These are phyloP conservation scores for Morpho helenor DNA, from an alignment of 2,888 invertebrate species.

Conservation along the genomic window DNA sequence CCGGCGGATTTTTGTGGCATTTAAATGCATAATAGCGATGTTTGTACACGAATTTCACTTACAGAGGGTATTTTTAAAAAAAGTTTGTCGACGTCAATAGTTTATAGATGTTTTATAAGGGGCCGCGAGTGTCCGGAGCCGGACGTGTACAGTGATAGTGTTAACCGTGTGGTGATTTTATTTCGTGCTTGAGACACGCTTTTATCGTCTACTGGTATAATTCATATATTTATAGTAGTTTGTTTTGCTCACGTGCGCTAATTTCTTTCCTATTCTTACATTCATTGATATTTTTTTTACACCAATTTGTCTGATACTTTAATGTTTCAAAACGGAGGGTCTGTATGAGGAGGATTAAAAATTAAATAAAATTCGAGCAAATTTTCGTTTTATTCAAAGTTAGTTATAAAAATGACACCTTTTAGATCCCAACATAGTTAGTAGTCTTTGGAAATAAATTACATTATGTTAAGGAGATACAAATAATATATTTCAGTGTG, in stretches of 20 bases:
- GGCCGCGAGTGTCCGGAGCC: constrained; percentile 27
- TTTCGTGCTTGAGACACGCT: constrained; percentile 71
- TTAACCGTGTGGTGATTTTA: constrained; percentile 51
- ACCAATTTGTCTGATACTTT: constrained; percentile 56
- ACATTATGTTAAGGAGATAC: not conserved
- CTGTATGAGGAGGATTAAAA: constrained; percentile 57
- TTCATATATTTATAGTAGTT: constrained; percentile 65
- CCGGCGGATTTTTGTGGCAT: constrained; percentile 41
- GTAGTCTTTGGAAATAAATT: constrained; percentile 8
- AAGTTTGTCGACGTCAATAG: constrained; percentile 39
- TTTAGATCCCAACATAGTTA: not conserved
- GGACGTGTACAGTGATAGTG: constrained; percentile 55
- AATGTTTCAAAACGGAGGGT: constrained; percentile 63
- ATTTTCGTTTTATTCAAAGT: constrained; percentile 40
- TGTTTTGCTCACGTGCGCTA: constrained; percentile 45
- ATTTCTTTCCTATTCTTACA: constrained; percentile 38
- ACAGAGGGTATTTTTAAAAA: constrained; percentile 49
- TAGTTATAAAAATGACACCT: constrained; percentile 8
- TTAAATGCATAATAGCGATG: constrained; percentile 48
- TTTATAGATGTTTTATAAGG: constrained; percentile 29
- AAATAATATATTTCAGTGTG: not conserved
- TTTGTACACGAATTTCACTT: constrained; percentile 41
- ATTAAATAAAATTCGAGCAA: constrained; percentile 61
- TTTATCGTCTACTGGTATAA: constrained; percentile 40
- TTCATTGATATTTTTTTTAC: constrained; percentile 36